Conservation (phyloP, 2,888 invertebrate species). For the Laothoe populi region DNA sequence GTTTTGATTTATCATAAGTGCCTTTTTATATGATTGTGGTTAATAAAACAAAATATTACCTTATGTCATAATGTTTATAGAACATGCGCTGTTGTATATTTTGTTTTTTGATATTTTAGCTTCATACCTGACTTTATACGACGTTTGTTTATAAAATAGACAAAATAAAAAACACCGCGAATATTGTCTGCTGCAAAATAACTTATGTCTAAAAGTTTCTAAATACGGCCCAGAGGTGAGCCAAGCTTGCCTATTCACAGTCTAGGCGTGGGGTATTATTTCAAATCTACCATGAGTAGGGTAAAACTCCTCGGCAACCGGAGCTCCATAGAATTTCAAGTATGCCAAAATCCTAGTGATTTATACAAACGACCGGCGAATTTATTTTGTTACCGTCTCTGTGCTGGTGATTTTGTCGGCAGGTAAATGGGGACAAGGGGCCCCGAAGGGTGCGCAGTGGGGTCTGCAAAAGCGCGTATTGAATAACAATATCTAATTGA, state of each 20-base stretch:
- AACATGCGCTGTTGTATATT: no score
- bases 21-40: no score
- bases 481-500: constrained; percentile 18
- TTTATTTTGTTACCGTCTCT: constrained; percentile 12
- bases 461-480: constrained; percentile 14
- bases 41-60: no score
- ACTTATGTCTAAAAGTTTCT: background rate
- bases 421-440: background rate
- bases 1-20: no score
- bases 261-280: constrained; percentile 50
- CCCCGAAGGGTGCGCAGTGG: background rate
- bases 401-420: background rate
- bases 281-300: constrained; percentile 54
- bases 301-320: constrained; percentile 46
- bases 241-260: constrained; percentile 37
- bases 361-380: constrained; percentile 26
- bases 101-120: no score
- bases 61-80: no score
- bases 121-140: no score
- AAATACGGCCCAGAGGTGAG: constrained; percentile 4
- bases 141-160: background rate
- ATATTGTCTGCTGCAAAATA: background rate
- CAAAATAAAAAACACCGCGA: background rate
- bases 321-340: constrained; percentile 54
- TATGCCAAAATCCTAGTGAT: constrained; percentile 42